Base-by-base conservation (phyloP, 1,140 invertebrate species). In the Cotesia typhae region DNA sequence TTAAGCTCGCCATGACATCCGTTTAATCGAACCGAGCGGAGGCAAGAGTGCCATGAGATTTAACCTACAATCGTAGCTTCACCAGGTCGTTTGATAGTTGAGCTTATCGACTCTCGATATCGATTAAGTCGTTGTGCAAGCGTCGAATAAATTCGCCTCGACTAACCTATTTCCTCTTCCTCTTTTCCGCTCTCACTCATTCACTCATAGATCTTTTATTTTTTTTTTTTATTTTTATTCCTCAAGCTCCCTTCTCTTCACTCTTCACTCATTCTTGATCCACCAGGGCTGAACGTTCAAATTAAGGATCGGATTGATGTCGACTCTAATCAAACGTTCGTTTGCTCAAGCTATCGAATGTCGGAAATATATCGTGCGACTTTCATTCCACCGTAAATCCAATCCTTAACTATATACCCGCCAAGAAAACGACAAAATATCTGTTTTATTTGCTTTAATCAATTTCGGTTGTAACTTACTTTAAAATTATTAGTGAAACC, bases 251-350 rank as follows among this genome's bases (percentile, higher is more conserved):
- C n/a, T 28, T 2, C 63, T 65, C 37, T 20, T 14, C 4, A 28
- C 38, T 37, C 53, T 57, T n/a, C 36, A 36, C 52, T 57, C 10
- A 53, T 38, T 65, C 60, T 17, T 53, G 47, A 65, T 55, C 36
- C 63, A 17, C 51, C 6, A 38, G 14, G 53, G 38, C 63, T 55
- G 53, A 55, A 55, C 47, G 64, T 65, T 71, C 64, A 71, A 71
- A 71, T 71, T 59, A 64, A 66, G 70, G 63, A 71, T 64, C 17
- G 61, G 63, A 71, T 71, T 66, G 70, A 71, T 71, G 70, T 38
- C 63, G 70, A 17, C 52, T 71, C 63, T 71, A 71, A 71, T 66
- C 61, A 65, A 71, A 66, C 70, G 61, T 66, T 71, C 57, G 60
- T 70, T 70, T 70, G 61, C 69, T 63, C 47, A 20, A 66, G 63